Conservation (phyloP, 2,113 vertebrate genomes). For the Zapornia atra region DNA sequence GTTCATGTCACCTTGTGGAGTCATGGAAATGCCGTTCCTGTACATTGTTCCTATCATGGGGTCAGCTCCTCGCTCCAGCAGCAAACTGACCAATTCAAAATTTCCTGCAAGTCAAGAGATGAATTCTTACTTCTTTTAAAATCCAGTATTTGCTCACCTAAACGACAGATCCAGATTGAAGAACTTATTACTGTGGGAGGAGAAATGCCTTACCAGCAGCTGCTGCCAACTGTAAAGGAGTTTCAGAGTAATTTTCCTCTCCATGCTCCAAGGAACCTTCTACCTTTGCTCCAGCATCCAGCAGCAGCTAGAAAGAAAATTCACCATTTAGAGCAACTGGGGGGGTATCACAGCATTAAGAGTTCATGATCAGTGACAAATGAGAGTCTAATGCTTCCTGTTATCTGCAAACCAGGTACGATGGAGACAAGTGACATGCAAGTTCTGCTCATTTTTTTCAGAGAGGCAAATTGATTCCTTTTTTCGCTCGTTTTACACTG, state of each 20-base stretch:
- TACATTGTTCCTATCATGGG: slow-evolving; percentile 97
- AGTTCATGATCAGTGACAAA: slow-evolving; percentile 36
- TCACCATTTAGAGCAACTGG: slow-evolving; percentile 31
- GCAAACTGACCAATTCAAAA: slow-evolving; percentile 96
- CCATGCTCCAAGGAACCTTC: slow-evolving; percentile 95
- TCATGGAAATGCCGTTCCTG: slow-evolving; percentile 95
- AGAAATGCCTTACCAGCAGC: slow-evolving; percentile 86
- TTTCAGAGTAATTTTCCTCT: slow-evolving; percentile 98
- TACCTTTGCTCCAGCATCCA: slow-evolving; percentile 93
- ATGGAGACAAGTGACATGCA: slow-evolving; percentile 55
- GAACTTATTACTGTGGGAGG: background rate
- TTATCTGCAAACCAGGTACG: slow-evolving; percentile 42
- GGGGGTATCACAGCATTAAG: background rate
- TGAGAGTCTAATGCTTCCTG: slow-evolving; percentile 50
- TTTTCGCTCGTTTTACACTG: slow-evolving; percentile 45
- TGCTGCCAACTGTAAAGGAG: slow-evolving; percentile 92
- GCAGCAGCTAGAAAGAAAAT: slow-evolving; percentile 85
- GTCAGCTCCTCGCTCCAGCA: slow-evolving; percentile 93
- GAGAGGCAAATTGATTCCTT: slow-evolving; percentile 34
- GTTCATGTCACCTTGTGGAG: slow-evolving; percentile 97
- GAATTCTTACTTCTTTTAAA: slow-evolving; percentile 44
- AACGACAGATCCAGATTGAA: background rate
- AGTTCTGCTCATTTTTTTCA: slow-evolving; percentile 3
- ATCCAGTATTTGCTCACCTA: background rate
- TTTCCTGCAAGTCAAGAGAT: slow-evolving; percentile 85